A percentile compares a stretch with the other conserved stretches of the same genome.
Evolutionary conservation across 2,113 vertebrate genomes (phyloP).

Genomic region (Loxodonta africana): DNA sequence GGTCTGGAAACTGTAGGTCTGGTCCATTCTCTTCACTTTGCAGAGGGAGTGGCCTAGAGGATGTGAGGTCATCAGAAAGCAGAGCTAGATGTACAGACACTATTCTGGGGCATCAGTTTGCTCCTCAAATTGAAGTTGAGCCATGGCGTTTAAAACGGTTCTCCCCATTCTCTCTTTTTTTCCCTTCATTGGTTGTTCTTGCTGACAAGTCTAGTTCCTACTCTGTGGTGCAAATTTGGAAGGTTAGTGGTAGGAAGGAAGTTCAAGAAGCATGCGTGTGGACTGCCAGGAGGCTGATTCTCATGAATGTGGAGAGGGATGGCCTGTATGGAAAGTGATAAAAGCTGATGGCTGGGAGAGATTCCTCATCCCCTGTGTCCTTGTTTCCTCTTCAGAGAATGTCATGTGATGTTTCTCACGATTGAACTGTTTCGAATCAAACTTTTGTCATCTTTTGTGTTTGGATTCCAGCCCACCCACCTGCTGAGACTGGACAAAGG

Average conservation of each 20-base stretch:
- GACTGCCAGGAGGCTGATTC: neutral
- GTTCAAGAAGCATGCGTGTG: neutral
- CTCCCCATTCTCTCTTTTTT: neutral
- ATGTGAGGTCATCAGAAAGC: neutral
- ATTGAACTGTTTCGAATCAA: neutral
- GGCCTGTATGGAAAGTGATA: neutral
- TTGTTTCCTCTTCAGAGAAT: neutral
- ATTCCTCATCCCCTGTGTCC: neutral
- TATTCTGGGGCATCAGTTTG: neutral
- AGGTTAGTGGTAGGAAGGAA: neutral
- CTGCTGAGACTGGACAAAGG: neutral
- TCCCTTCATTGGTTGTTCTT: neutral
- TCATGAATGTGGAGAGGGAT: neutral
- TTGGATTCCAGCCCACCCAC: rapidly evolving
- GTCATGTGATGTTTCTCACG: rapidly evolving
- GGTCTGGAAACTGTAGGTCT: neutral
- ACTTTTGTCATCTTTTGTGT: neutral
- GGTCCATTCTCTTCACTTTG: neutral
- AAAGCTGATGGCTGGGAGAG: neutral
- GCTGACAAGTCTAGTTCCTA: neutral
- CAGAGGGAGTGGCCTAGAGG: neutral
- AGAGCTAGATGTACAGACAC: too few species aligned
- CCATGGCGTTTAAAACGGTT: neutral
- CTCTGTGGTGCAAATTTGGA: neutral
- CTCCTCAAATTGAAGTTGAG: neutral